Evolutionary conservation across 1,140 invertebrate genomes (phyloP).

Genomic region (Cephus cinctus): DNA sequence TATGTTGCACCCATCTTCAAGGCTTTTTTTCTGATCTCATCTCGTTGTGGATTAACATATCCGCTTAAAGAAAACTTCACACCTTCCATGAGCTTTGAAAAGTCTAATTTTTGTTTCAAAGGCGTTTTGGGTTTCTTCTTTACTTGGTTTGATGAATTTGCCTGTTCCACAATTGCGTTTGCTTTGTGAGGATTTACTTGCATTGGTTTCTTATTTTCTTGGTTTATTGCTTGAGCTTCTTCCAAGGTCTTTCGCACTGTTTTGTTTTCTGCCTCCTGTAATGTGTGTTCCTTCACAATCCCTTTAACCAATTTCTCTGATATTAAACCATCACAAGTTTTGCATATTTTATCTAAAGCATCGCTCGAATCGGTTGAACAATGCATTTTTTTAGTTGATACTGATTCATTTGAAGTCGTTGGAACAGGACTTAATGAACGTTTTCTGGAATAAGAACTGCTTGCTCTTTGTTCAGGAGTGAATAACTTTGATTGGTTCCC

Average conservation of each 20-base stretch:
- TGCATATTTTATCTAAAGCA: constrained; percentile 32
- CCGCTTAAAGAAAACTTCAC: constrained; percentile 48
- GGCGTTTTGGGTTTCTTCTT: constrained; percentile 6
- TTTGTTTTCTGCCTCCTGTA: too few relatives aligned
- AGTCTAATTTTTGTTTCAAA: constrained; percentile 30
- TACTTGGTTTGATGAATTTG: constrained; percentile 1
- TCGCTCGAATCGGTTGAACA: constrained; percentile 28
- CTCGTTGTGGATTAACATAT: constrained; percentile 51
- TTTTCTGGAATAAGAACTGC: constrained; percentile 15
- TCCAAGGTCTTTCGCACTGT: too few relatives aligned
- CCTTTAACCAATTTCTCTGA: constrained; percentile 11
- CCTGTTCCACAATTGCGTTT: constrained; percentile 12
- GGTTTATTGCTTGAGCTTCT: too few relatives aligned
- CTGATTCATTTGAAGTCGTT: not conserved
- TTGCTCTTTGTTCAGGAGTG: not conserved
- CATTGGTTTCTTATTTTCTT: too few relatives aligned
- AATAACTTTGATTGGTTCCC: too few relatives aligned
- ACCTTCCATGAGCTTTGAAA: constrained; percentile 42
- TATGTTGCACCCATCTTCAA: constrained; percentile 51
- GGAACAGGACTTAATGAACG: constrained; percentile 13
- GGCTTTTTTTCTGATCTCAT: constrained; percentile 46
- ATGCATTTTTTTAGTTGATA: constrained; percentile 16
- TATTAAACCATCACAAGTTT: constrained; percentile 29
- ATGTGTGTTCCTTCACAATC: too few relatives aligned
- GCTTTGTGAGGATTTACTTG: constrained; percentile 13